phyloP scores from a whole-genome alignment of 2,797 vertebrate genomes.

The Notoglanidium macrostoma region DNA sequence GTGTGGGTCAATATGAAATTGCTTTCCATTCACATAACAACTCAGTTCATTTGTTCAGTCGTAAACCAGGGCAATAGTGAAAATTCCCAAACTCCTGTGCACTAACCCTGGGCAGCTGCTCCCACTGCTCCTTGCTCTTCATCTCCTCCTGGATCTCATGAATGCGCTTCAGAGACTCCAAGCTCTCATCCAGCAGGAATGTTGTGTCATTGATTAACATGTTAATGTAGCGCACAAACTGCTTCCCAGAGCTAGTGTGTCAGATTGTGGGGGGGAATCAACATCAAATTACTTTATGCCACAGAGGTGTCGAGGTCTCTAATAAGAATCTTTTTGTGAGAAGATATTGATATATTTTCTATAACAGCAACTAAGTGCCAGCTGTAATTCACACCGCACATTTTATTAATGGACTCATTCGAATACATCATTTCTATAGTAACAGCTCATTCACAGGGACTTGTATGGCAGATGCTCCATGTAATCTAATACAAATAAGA shows the following conservation, averaged over 20 bases:
- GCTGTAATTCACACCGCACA: background rate
- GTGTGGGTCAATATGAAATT: background rate
- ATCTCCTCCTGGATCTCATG: slow-evolving; percentile 99
- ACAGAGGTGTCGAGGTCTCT: background rate
- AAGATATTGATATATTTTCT: background rate
- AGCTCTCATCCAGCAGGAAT: slow-evolving; percentile 95
- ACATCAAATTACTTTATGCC: background rate
- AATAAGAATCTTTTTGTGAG: background rate
- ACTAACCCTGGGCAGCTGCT: slow-evolving; percentile 92
- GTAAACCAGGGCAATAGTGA: background rate
- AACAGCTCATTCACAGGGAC: background rate
- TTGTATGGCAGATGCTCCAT: background rate
- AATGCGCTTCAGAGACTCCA: slow-evolving; percentile 97
- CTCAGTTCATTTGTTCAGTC: background rate
- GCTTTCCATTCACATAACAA: background rate
- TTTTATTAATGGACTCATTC: background rate
- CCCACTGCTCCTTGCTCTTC: slow-evolving; percentile 99
- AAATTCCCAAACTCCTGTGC: background rate
- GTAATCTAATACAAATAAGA: background rate
- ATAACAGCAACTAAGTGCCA: too few relatives aligned
- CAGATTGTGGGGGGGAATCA: background rate
- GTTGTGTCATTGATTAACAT: slow-evolving; percentile 99
- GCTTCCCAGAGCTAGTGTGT: slow-evolving; percentile 88
- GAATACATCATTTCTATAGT: background rate
- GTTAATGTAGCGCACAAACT: slow-evolving; percentile 99